Conservation (phyloP, 2,888 invertebrate species). For the Andrena marginata region DNA sequence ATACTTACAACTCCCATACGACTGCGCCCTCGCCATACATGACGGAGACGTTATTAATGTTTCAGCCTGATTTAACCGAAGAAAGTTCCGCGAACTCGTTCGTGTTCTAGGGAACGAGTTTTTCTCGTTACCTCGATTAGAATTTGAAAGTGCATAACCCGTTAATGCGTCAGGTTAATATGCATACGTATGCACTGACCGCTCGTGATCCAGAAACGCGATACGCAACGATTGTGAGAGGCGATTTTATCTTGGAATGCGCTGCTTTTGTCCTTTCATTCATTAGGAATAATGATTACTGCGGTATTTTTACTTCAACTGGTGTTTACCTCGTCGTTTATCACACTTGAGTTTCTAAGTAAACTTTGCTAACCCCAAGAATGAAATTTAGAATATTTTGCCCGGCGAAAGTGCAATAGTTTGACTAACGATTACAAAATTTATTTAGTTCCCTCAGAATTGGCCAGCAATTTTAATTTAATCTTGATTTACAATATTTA, state of each 20-base stretch:
- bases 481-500: too few species aligned
- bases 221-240: constrained; percentile 1
- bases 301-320: not conserved
- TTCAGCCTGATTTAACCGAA: constrained; percentile 19
- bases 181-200: constrained; percentile 21
- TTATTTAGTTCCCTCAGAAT: too few species aligned
- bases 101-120: constrained; percentile 30
- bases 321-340: not conserved
- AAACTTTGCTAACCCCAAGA: too few species aligned
- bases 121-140: constrained; percentile 36
- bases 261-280: constrained; percentile 3
- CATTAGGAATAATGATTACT: not conserved
- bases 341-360: not conserved
- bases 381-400: too few species aligned
- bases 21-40: constrained; percentile 1
- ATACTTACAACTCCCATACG: not conserved
- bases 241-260: constrained; percentile 11
- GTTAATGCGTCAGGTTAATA: constrained; percentile 34
- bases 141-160: constrained; percentile 46
- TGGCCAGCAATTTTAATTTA: too few species aligned
- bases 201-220: constrained; percentile 26
- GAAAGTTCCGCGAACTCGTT: constrained; percentile 45
- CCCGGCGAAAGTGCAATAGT: too few species aligned
- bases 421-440: too few species aligned
- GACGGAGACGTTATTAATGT: constrained; percentile 4